A percentile compares a stretch with the other conserved stretches of the same genome.
These are phyloP conservation scores for Eupithecia subumbrata DNA, from an alignment of 2,888 invertebrate species.

Conservation along the genomic window DNA sequence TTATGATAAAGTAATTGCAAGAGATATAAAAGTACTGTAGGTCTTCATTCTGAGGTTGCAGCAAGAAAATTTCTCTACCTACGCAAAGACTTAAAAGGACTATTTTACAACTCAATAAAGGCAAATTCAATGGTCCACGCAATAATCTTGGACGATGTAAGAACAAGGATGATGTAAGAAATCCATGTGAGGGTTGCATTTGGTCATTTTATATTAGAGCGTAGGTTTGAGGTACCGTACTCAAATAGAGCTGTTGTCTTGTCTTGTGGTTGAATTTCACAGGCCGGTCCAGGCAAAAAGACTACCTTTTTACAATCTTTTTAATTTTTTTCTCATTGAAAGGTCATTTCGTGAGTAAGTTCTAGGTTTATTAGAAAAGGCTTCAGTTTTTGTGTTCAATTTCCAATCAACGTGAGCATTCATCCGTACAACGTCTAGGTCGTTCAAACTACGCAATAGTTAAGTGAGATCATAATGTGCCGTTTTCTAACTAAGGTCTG, in stretches of 20 bases:
- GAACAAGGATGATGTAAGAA: slow-evolving; percentile 23
- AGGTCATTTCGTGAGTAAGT: slow-evolving; percentile 19
- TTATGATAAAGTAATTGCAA: slow-evolving; percentile 47
- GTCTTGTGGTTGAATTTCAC: background rate
- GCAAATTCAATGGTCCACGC: slow-evolving; percentile 1
- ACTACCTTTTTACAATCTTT: background rate
- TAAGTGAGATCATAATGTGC: background rate
- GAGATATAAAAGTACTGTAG: slow-evolving; percentile 55
- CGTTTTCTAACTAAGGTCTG: background rate
- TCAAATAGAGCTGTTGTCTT: background rate
- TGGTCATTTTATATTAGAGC: slow-evolving; percentile 13
- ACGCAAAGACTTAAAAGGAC: slow-evolving; percentile 49
- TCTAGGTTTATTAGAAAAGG: slow-evolving; percentile 16
- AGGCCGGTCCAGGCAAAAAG: background rate
- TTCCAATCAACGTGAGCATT: slow-evolving; percentile 20
- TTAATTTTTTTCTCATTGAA: slow-evolving; percentile 14
- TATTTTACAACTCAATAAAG: slow-evolving; percentile 42
- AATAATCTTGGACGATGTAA: slow-evolving; percentile 20
- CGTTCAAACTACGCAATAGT: slow-evolving; percentile 5
- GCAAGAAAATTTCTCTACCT: slow-evolving; percentile 53
- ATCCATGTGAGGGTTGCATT: slow-evolving; percentile 12
- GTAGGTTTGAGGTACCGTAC: background rate
- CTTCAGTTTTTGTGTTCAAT: slow-evolving; percentile 20
- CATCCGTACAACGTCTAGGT: slow-evolving; percentile 18
- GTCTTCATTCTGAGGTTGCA: slow-evolving; percentile 40